Evolutionary conservation across 2,113 vertebrate genomes (phyloP).

Genomic region (Petrocephalus microphthalmus): DNA sequence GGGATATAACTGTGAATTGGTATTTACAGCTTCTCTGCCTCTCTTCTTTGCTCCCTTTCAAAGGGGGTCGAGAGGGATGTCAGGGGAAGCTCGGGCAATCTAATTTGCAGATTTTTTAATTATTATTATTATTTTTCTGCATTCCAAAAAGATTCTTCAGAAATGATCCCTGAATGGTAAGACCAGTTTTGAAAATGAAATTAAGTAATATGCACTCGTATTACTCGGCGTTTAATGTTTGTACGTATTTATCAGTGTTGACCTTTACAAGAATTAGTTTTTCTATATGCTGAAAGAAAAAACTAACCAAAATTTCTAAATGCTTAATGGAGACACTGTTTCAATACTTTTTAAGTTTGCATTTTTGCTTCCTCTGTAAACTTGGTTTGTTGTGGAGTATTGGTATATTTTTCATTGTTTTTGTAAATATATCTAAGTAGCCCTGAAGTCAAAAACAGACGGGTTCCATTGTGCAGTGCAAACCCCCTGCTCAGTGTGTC

Average conservation of each 20-base stretch:
- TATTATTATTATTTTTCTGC: not conserved
- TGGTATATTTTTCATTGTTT: not conserved
- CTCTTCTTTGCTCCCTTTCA: not conserved
- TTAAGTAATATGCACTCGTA: not conserved
- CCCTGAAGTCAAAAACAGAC: conserved; percentile 77
- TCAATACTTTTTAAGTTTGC: not conserved
- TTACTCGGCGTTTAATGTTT: not conserved
- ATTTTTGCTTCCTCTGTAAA: not conserved
- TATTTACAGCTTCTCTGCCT: not conserved
- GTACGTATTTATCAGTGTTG: not conserved
- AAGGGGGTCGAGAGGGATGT: not conserved
- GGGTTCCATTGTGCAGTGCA: conserved; percentile 77
- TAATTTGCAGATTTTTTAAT: not conserved
- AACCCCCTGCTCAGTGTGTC: not conserved
- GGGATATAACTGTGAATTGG: not conserved
- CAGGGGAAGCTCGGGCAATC: not conserved
- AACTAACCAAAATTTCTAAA: not conserved
- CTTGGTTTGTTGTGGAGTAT: not conserved
- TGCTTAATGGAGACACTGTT: not conserved
- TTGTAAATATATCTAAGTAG: conserved; percentile 53
- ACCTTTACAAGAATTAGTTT: no score
- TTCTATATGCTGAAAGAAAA: not conserved
- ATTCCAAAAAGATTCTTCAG: not conserved
- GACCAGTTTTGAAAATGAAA: not conserved
- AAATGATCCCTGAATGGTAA: not conserved